Base-by-base conservation (phyloP, 1,140 invertebrate genomes). In the Hormaphis cornu region DNA sequence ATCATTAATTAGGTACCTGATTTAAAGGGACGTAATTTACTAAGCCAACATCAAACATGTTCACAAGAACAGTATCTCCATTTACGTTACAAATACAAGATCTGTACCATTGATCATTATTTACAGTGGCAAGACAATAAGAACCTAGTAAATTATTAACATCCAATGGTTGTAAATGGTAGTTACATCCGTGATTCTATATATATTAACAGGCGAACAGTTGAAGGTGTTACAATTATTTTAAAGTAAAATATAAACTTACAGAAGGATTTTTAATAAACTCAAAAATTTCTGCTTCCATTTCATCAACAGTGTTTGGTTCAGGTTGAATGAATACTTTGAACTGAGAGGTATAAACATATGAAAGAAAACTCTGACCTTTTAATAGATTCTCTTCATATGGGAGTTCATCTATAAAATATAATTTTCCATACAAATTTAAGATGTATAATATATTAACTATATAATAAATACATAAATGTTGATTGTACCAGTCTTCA, bases 31-130 rank as follows among this genome's bases (percentile, higher is more conserved):
- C 61, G 9, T 66, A 26, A 22, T 42, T 50, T 4, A 66, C 33
- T 35, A 66, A 66, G n/a, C 61, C 61, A 50, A 66, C 50, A 22
- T 66, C 61, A 24, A 66, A 66, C 44, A 66, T 20, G n/a, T 66
- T 66, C 6, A 66, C 61, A 18, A 66, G 48, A 9, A 50, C 26
- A 20, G 44, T 50, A 6, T 63, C 59, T 33, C 35, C 44, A 48
- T 28, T 48, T 9, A 66, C 35, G n/a, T 24, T 66, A 30, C 14
- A 50, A 22, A 66, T 33, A 35, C 16, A 48, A 20, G 61, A 42
- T 50, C 61, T 50, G 24, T 48, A 66, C 61, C 61, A 66, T 35
- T 66, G 61, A 5, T 22, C 10, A 12, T 66, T 66, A 46, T 48
- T 35, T 1, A 66, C 10, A 35, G 61, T 66, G 4, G 61, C 28